Evolutionary conservation across 1,140 invertebrate genomes (phyloP).

Genomic region (Ganaspis sp.): DNA sequence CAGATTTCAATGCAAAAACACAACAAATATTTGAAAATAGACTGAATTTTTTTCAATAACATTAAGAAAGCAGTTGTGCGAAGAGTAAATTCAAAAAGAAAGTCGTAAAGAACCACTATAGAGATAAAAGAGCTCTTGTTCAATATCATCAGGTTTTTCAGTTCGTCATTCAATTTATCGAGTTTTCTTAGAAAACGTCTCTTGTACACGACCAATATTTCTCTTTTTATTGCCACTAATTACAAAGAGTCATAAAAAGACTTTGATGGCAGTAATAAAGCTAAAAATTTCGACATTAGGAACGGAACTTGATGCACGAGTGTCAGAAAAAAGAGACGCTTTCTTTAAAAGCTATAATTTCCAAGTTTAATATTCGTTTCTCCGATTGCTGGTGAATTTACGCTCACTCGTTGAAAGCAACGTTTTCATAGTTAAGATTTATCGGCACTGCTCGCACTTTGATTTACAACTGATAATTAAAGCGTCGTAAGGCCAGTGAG

Average conservation of each 20-base stretch:
- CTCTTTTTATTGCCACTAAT: too few relatives aligned
- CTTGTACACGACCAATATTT: slow-evolving; percentile 13
- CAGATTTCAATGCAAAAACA: too few relatives aligned
- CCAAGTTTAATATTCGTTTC: slow-evolving; percentile 30
- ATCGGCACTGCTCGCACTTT: slow-evolving; percentile 60
- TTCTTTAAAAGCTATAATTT: slow-evolving; percentile 39
- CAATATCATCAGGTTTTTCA: neutral
- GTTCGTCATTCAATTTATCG: slow-evolving; percentile 27
- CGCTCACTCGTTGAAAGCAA: slow-evolving; percentile 50
- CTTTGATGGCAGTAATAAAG: neutral
- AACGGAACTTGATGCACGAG: neutral
- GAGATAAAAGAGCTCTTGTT: slow-evolving; percentile 13
- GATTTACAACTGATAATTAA: slow-evolving; percentile 74
- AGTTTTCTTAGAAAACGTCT: slow-evolving; percentile 49
- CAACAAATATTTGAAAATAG: neutral
- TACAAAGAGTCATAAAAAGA: neutral
- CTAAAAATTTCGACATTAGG: neutral
- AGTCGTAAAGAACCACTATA: slow-evolving; percentile 20
- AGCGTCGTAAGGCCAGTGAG: slow-evolving; percentile 65
- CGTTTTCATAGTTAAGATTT: slow-evolving; percentile 63
- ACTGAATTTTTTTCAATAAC: neutral
- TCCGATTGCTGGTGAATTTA: slow-evolving; percentile 45
- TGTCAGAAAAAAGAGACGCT: slow-evolving; percentile 33
- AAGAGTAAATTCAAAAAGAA: neutral
- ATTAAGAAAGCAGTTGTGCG: neutral